Percentiles rank a stretch among this genome's conserved stretches.
These are phyloP conservation scores for Odontothrips loti DNA, from an alignment of 2,888 invertebrate species.

Conservation along the genomic window DNA sequence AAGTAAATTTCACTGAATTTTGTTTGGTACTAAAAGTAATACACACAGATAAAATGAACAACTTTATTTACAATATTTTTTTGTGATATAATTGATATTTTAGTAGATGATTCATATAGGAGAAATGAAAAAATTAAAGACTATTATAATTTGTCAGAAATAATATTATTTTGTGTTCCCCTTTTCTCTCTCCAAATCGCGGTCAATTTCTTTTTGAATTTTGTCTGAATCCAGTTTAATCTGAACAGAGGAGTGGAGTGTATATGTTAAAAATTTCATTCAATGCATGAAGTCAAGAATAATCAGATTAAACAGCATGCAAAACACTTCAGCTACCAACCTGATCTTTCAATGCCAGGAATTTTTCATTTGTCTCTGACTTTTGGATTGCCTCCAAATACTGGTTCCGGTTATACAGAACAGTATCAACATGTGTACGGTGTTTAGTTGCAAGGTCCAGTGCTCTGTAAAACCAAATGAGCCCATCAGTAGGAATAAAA, in stretches of 20 bases:
- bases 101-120: not conserved
- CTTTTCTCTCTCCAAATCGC: slow-evolving; percentile 45
- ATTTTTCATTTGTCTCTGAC: slow-evolving; percentile 56
- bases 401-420: slow-evolving; percentile 61
- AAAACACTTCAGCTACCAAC: slow-evolving; percentile 42
- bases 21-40: not conserved
- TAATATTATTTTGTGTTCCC: slow-evolving; percentile 6
- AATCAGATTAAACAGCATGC: slow-evolving; percentile 12
- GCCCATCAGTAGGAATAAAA: slow-evolving; percentile 10
- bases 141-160: not conserved
- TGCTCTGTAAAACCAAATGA: slow-evolving; percentile 52
- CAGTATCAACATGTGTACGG: slow-evolving; percentile 66
- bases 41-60: not conserved
- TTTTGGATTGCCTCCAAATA: slow-evolving; percentile 59
- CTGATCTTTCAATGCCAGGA: slow-evolving; percentile 48
- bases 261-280: slow-evolving; percentile 24
- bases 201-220: slow-evolving; percentile 49
- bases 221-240: slow-evolving; percentile 50
- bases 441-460: slow-evolving; percentile 69
- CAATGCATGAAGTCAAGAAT: not conserved
- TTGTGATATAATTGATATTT: not conserved
- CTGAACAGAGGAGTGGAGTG: slow-evolving; percentile 42
- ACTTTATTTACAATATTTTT: not conserved
- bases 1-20: not conserved
- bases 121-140: not conserved